Conservation (phyloP, 2,113 vertebrate species). For the Neogale vison region DNA sequence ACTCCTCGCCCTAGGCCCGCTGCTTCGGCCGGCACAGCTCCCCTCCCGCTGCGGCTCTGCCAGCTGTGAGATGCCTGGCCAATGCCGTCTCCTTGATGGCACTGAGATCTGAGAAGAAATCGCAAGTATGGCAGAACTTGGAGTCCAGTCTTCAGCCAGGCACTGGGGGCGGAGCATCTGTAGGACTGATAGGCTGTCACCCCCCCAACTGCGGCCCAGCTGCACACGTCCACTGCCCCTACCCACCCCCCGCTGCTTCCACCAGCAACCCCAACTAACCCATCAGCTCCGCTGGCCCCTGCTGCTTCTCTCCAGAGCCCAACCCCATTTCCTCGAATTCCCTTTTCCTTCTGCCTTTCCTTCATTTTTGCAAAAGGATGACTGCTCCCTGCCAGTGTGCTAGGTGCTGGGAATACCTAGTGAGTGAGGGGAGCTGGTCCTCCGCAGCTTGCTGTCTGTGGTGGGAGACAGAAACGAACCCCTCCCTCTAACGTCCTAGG, state of each 20-base stretch:
- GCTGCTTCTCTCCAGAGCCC: neutral
- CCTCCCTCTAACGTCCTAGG: too few relatives aligned
- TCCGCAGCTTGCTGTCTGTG: neutral
- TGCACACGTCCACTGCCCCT: neutral
- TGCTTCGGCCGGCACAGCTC: neutral
- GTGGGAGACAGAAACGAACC: neutral
- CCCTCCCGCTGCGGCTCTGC: neutral
- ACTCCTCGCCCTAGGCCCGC: neutral
- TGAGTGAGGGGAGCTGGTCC: neutral
- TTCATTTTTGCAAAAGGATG: neutral
- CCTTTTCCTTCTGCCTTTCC: neutral
- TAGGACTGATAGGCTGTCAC: too few relatives aligned
- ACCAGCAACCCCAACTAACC: neutral
- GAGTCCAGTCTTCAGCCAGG: neutral
- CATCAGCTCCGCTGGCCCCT: rapidly evolving
- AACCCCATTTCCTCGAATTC: neutral
- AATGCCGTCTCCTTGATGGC: neutral
- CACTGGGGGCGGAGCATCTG: neutral
- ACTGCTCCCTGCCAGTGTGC: rapidly evolving
- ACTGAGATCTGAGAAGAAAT: neutral
- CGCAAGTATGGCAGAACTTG: neutral
- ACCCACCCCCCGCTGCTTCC: neutral
- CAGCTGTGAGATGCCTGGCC: neutral
- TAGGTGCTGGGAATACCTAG: neutral
- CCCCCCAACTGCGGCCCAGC: neutral